A percentile compares a stretch with the other conserved stretches of the same genome.
Evolutionary conservation across 2,797 vertebrate species (phyloP).

Genomic region (Poeciliopsis presidionis): DNA sequence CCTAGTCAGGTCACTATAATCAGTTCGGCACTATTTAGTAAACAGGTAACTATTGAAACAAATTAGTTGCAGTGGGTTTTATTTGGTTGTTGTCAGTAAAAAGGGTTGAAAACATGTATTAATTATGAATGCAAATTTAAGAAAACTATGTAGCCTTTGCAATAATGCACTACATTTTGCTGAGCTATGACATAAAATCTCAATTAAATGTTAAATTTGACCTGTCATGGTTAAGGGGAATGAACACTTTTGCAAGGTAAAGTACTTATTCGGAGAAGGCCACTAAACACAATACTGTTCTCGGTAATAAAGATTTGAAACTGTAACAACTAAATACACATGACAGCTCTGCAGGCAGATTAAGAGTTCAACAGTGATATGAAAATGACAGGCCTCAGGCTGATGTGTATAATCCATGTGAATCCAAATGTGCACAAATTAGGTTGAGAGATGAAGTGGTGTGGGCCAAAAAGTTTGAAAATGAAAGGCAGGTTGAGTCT

Average conservation of each 20-base stretch:
- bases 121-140: neutral
- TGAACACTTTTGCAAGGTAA: neutral
- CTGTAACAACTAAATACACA: neutral
- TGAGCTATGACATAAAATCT: neutral
- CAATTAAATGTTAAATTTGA: neutral
- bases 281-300: neutral
- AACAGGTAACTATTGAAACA: neutral
- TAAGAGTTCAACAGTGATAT: neutral
- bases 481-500: neutral
- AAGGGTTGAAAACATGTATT: neutral
- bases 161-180: neutral
- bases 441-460: neutral
- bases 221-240: neutral
- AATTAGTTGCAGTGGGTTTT: neutral
- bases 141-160: neutral
- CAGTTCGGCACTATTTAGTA: neutral
- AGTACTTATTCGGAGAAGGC: neutral
- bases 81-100: neutral
- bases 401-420: neutral
- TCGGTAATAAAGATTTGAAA: neutral
- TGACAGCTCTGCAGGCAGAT: neutral
- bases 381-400: neutral
- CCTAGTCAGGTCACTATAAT: neutral
- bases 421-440: conserved; percentile 2
- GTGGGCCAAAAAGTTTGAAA: neutral